phyloP scores from a whole-genome alignment of 2,888 invertebrate genomes.

The Eupsilia transversa region DNA sequence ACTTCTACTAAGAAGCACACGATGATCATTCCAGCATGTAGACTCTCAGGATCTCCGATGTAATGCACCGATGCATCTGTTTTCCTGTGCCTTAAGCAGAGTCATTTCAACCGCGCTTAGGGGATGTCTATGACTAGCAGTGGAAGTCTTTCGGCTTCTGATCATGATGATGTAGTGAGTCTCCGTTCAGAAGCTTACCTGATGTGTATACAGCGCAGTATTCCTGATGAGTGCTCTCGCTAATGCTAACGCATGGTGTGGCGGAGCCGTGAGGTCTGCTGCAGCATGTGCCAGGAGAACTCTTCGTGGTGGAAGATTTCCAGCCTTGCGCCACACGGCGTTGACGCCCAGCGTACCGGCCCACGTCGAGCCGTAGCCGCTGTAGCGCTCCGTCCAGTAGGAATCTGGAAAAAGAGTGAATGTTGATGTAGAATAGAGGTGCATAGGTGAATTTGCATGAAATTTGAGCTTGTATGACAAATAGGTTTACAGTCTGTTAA shows the following conservation, averaged over 20 bases:
- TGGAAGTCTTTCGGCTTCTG: not conserved
- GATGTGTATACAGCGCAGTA: constrained; percentile 95
- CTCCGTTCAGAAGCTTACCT: constrained; percentile 89
- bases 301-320: constrained; percentile 92
- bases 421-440: not conserved
- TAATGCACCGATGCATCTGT: not conserved
- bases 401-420: constrained; percentile 85
- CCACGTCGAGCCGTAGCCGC: constrained; percentile 95
- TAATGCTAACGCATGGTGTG: constrained; percentile 96
- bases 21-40: not conserved
- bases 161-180: not conserved
- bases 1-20: not conserved
- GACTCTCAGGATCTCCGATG: not conserved
- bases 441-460: not conserved
- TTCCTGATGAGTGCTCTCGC: constrained; percentile 95
- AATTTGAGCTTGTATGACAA: not conserved
- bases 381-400: constrained; percentile 97
- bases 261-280: constrained; percentile 96
- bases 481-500: not conserved
- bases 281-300: constrained; percentile 95
- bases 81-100: not conserved
- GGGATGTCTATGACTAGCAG: not conserved
- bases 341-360: constrained; percentile 93
- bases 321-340: constrained; percentile 95
- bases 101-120: not conserved